Conservation (phyloP, 2,113 vertebrate genomes). For the Stegastes partitus region DNA sequence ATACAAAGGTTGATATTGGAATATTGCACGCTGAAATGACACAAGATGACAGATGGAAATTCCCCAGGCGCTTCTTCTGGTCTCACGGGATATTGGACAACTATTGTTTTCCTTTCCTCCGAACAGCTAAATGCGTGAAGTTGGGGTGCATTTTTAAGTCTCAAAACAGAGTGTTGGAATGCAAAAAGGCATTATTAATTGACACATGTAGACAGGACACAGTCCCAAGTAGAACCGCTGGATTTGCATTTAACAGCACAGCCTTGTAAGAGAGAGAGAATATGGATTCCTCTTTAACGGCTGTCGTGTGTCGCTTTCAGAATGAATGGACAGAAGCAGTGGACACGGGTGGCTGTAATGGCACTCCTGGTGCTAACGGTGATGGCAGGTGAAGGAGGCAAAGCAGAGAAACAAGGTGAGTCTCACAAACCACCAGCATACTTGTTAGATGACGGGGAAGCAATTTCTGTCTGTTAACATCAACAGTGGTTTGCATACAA, state of each 20-base stretch:
- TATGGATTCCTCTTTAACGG: background rate
- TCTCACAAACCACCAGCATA: background rate
- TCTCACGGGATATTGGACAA: slow-evolving; percentile 18
- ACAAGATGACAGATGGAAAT: slow-evolving; percentile 31
- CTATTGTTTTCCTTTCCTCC: background rate
- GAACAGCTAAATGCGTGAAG: slow-evolving; percentile 11
- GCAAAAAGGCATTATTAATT: background rate
- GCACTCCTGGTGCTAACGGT: slow-evolving; percentile 79
- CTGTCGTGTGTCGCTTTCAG: slow-evolving; percentile 61
- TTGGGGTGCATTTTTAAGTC: background rate
- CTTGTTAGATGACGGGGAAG: background rate
- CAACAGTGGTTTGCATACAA: background rate
- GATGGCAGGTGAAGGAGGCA: slow-evolving; percentile 81
- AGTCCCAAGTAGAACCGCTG: too few species aligned
- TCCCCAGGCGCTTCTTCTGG: slow-evolving; percentile 21
- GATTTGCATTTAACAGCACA: background rate
- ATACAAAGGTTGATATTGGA: slow-evolving; percentile 53
- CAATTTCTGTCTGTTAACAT: background rate
- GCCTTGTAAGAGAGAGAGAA: background rate
- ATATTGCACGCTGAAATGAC: slow-evolving; percentile 37
- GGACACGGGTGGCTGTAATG: slow-evolving; percentile 75
- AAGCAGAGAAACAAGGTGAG: slow-evolving; percentile 84
- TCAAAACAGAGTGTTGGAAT: background rate
- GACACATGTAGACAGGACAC: background rate
- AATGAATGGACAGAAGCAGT: slow-evolving; percentile 82